Evolutionary conservation across 2,888 invertebrate genomes (phyloP).

Genomic region (Melipona bicolor): DNA sequence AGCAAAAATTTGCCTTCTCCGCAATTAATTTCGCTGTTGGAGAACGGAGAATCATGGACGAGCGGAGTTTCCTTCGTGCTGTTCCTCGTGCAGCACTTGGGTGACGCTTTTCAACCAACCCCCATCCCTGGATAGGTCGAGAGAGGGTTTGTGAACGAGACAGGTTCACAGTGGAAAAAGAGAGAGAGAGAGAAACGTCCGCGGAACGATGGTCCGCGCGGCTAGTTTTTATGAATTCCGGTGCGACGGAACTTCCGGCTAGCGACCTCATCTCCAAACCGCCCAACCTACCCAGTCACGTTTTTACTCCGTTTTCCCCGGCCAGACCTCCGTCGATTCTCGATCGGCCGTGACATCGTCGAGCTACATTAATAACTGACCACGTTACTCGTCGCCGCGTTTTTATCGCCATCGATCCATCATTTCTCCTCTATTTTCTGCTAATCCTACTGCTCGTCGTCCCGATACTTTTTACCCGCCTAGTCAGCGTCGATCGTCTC

Average conservation of each 20-base stretch:
- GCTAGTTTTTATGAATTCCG: constrained; percentile 82
- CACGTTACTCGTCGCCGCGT: constrained; percentile 54
- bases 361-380: constrained; percentile 63
- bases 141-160: constrained; percentile 12
- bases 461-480: constrained; percentile 52
- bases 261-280: constrained; percentile 78
- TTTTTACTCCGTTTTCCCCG: constrained; percentile 50
- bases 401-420: constrained; percentile 58
- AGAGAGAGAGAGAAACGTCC: constrained; percentile 40
- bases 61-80: constrained; percentile 26
- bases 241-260: constrained; percentile 79
- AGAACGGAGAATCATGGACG: constrained; percentile 30
- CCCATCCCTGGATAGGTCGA: neutral
- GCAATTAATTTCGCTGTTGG: constrained; percentile 28
- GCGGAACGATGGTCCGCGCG: constrained; percentile 71
- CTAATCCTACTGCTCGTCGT: constrained; percentile 47
- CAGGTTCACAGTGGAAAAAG: neutral
- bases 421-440: constrained; percentile 56
- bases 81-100: constrained; percentile 36
- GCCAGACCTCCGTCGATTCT: constrained; percentile 58
- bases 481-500: constrained; percentile 27
- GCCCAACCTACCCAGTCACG: constrained; percentile 42
- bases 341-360: constrained; percentile 62
- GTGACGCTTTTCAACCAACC: constrained; percentile 42
- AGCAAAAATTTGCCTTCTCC: constrained; percentile 28